Evolutionary conservation across 2,888 invertebrate species (phyloP), one percentile per base, ranked within the genome.

Genomic region (Masnerella sp.): DNA sequence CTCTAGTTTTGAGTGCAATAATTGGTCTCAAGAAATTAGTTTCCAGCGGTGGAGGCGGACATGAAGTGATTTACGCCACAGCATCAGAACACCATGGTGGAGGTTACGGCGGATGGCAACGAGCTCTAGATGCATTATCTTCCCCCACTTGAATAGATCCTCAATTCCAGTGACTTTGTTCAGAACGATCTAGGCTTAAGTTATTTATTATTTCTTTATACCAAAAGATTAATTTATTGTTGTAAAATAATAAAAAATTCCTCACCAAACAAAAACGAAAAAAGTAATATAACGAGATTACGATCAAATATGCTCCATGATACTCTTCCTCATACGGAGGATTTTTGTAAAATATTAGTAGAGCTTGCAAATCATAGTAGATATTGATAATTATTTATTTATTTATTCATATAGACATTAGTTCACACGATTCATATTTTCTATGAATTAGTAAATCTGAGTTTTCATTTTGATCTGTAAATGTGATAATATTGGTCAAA

Each of bases 11-110:
- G 22, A 91, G 92, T 3, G 87, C 91, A 34, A 88, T 92, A 78
- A 90, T 91, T 79, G 91, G 92, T 61, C 84, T 93, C 81, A 93
- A 93, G 88, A 92, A 92, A 77, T 85, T 91, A 72, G 89, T 90
- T 34, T 88, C 89, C 7, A 85, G 88, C 8, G 85, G 87, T 20
- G 88, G 88, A 65, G 87, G 87, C 0, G 86, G 88, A 14, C 91
- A 90, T 69, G 90, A 89, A 74, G 89, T 92, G 0, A 90, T 92
- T 34, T 90, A 90, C 77, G 88, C 91, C 0, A 88, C 89, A 1
- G 86, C 87, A 14, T 84, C 88, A 2, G 86, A 87, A 56, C 87
- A 85, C 61, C 86, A 86, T 47, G 85, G 86, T 14, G 84, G 85
- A 54, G 82, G 81, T 42, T 81, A 81, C 64, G 84, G 85, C 2